A percentile compares a stretch with the other conserved stretches of the same genome.
phyloP scores from a whole-genome alignment of 2,888 invertebrate genomes.

The Sussaba pulchella region DNA sequence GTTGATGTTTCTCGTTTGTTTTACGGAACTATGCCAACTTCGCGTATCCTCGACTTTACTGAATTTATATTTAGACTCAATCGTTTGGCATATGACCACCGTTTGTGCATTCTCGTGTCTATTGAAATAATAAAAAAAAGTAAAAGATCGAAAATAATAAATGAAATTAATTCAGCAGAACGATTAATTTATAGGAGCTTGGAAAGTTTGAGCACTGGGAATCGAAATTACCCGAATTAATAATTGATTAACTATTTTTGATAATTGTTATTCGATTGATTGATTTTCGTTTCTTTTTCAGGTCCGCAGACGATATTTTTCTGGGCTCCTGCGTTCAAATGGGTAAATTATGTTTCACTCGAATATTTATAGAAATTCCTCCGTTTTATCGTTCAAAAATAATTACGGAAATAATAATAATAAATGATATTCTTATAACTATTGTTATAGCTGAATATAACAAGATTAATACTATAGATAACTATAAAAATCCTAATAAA shows the following conservation, averaged over 20 bases:
- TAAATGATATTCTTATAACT: not conserved
- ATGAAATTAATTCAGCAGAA: too few relatives aligned
- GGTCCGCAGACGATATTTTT: conserved; percentile 99
- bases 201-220: too few relatives aligned
- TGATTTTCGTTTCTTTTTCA: conserved; percentile 80
- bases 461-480: not conserved
- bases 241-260: too few relatives aligned
- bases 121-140: too few relatives aligned
- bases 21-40: not conserved
- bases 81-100: not conserved
- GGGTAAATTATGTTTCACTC: conserved; percentile 89
- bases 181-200: too few relatives aligned
- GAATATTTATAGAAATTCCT: not conserved
- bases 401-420: not conserved
- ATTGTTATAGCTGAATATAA: not conserved
- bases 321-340: conserved; percentile 99
- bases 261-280: conserved; percentile 19
- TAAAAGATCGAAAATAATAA: too few relatives aligned
- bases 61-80: conserved; percentile 7
- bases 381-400: not conserved
- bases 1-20: too few relatives aligned
- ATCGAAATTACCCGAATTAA: too few relatives aligned
- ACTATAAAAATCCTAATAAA: not conserved
- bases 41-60: not conserved
- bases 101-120: not conserved